Evolutionary conservation across 1,140 invertebrate species (phyloP).

Genomic region (Caligus rogercresseyi): DNA sequence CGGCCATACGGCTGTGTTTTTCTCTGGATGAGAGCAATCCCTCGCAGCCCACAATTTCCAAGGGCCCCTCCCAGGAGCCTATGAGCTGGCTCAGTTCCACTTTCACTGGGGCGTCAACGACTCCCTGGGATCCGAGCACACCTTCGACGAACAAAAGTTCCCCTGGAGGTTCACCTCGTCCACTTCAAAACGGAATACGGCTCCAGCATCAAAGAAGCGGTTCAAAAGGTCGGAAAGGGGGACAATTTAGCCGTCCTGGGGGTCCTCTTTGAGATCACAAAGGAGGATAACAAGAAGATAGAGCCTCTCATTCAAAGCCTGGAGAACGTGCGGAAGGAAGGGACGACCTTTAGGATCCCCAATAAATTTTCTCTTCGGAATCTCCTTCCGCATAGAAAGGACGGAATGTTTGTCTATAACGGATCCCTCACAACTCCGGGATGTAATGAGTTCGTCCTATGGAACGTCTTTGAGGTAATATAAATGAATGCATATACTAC

Average conservation of each 20-base stretch:
- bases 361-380: slow-evolving; percentile 29
- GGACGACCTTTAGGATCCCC: neutral
- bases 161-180: slow-evolving; percentile 44
- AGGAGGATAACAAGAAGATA: slow-evolving; percentile 33
- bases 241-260: slow-evolving; percentile 49
- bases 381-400: slow-evolving; percentile 36
- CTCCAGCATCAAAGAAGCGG: slow-evolving; percentile 26
- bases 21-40: too few species aligned
- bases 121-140: slow-evolving; percentile 35
- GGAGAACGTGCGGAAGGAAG: neutral
- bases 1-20: too few species aligned
- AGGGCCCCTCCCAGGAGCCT: slow-evolving; percentile 30
- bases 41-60: too few species aligned
- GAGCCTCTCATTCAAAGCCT: slow-evolving; percentile 31
- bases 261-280: slow-evolving; percentile 44
- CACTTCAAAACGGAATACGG: slow-evolving; percentile 41
- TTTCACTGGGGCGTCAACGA: slow-evolving; percentile 35
- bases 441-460: slow-evolving; percentile 50
- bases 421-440: slow-evolving; percentile 56
- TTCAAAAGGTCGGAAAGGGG: slow-evolving; percentile 36
- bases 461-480: slow-evolving; percentile 42
- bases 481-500: neutral
- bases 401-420: slow-evolving; percentile 43
- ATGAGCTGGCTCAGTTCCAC: slow-evolving; percentile 33
- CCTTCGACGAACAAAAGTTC: slow-evolving; percentile 32